A percentile compares a stretch with the other conserved stretches of the same genome.
These are phyloP conservation scores for Rynchops niger DNA, from an alignment of 2,113 vertebrate species.

Conservation along the genomic window DNA sequence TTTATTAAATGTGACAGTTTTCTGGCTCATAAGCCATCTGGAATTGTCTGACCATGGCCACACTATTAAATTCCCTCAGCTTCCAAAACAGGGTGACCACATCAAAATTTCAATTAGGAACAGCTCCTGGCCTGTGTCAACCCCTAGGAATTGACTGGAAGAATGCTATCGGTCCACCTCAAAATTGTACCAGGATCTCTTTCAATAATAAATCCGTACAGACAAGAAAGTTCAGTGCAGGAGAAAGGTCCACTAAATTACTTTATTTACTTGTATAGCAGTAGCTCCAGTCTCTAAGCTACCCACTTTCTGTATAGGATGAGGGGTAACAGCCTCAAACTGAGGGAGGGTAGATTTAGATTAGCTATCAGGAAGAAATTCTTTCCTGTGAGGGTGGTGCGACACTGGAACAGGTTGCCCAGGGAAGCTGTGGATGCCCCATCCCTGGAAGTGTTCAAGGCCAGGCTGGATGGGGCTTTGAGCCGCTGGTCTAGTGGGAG, in stretches of 20 bases:
- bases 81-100: background rate
- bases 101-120: background rate
- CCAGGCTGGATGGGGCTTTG: too few species aligned
- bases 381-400: too few species aligned
- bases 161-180: background rate
- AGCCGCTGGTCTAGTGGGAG: too few species aligned
- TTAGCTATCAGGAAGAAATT: too few species aligned
- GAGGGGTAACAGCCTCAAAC: too few species aligned
- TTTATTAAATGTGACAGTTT: slow-evolving; percentile 10
- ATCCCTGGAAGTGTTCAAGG: too few species aligned
- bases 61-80: background rate
- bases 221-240: background rate
- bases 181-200: background rate
- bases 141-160: background rate
- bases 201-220: background rate
- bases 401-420: too few species aligned
- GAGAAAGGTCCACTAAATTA: background rate
- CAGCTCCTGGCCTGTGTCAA: background rate
- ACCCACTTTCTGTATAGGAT: background rate
- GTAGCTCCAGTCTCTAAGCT: background rate
- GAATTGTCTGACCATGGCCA: background rate
- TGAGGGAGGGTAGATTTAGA: too few species aligned
- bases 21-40: background rate
- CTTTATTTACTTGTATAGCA: background rate
- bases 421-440: too few species aligned